These are phyloP conservation scores for Mya arenaria DNA, from an alignment of 1,140 invertebrate genomes.

Conservation along the genomic window DNA sequence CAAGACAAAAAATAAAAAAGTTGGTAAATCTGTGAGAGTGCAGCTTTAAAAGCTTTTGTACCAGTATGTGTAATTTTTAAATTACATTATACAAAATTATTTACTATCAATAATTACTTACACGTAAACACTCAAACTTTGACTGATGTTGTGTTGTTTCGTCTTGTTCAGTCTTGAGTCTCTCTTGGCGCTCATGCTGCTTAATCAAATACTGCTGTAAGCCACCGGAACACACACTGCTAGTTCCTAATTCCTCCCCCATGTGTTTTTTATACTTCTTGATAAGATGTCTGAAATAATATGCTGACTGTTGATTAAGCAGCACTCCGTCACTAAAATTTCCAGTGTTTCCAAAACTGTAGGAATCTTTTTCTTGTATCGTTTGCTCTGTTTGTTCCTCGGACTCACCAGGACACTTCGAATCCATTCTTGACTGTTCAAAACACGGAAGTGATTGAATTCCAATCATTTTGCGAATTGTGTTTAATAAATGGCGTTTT, in stretches of 20 bases:
- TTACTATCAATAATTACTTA: conserved; percentile 56
- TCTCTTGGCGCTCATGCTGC: conserved; percentile 54
- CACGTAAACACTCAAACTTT: conserved; percentile 67
- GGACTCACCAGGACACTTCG: too few relatives aligned
- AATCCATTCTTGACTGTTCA: background rate
- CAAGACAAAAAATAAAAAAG: too few relatives aligned
- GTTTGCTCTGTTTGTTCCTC: conserved; percentile 38
- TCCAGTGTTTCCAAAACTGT: background rate
- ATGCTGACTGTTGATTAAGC: too few relatives aligned
- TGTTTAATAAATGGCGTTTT: too few relatives aligned
- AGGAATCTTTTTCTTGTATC: background rate
- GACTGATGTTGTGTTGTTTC: conserved; percentile 25
- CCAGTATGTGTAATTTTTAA: too few relatives aligned
- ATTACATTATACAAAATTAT: background rate
- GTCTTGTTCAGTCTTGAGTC: conserved; percentile 12
- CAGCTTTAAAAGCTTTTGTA: too few relatives aligned
- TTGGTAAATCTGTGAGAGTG: too few relatives aligned
- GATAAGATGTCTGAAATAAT: conserved; percentile 68
- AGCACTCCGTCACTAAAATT: background rate
- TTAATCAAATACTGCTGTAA: conserved; percentile 73
- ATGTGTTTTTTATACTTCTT: conserved; percentile 70
- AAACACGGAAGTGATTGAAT: conserved; percentile 33
- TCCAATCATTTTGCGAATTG: conserved; percentile 26
- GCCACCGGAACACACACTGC: conserved; percentile 67
- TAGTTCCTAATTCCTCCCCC: conserved; percentile 49